These are phyloP conservation scores for Thripadectes ignobilis DNA, from an alignment of 2,797 vertebrate species.

Conservation along the genomic window DNA sequence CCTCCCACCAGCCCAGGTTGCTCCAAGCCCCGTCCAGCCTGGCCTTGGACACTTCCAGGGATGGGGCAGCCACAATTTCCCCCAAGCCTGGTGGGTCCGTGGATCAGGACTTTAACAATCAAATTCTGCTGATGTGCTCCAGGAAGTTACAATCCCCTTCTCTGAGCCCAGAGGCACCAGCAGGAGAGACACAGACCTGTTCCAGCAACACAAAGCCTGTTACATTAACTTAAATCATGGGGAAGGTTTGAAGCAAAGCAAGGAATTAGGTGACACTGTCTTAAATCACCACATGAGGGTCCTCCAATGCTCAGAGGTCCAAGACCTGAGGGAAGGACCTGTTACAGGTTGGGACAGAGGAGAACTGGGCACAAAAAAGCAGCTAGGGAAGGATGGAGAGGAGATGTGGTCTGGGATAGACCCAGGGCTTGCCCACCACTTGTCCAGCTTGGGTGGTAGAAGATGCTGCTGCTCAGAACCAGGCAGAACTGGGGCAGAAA, in stretches of 20 bases:
- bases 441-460: not conserved
- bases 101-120: not conserved
- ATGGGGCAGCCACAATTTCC: not conserved
- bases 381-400: not conserved
- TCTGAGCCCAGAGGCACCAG: not conserved
- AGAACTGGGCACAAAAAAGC: not conserved
- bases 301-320: not conserved
- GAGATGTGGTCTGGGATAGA: fast-evolving
- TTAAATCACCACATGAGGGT: not conserved
- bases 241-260: not conserved
- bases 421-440: fast-evolving
- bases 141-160: not conserved
- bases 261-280: not conserved
- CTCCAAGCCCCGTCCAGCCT: not conserved
- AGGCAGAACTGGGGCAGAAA: not conserved
- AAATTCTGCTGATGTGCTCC: not conserved
- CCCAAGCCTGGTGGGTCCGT: not conserved
- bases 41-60: not conserved
- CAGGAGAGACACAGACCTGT: not conserved
- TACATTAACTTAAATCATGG: not conserved
- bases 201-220: not conserved
- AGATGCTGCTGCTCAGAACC: not conserved
- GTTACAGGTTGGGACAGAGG: not conserved
- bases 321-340: not conserved
- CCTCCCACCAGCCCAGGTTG: fast-evolving